phyloP scores from a whole-genome alignment of 2,113 vertebrate genomes.

The Trachemys scripta region DNA sequence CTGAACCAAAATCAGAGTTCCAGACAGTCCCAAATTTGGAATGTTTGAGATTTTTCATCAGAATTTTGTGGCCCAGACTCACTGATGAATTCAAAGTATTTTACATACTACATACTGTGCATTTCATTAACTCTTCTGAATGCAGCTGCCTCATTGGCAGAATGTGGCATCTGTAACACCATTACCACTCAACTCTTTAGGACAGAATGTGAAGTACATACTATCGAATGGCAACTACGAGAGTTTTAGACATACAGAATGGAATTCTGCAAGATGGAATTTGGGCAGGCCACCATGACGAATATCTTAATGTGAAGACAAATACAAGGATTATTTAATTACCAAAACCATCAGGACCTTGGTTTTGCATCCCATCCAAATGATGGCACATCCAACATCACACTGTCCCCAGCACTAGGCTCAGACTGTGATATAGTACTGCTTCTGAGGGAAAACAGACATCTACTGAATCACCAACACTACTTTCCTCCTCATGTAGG shows the following conservation, averaged over 20 bases:
- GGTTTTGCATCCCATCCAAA: background rate
- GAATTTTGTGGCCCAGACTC: background rate
- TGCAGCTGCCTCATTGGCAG: background rate
- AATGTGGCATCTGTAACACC: background rate
- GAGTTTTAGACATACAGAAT: background rate
- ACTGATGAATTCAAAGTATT: background rate
- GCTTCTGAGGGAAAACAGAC: background rate
- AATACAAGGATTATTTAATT: background rate
- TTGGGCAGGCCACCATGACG: background rate
- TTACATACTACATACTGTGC: background rate
- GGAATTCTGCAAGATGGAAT: background rate
- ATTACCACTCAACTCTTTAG: background rate
- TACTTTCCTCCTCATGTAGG: background rate
- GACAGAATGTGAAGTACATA: background rate
- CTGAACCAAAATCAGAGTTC: accelerated
- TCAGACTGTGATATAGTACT: background rate
- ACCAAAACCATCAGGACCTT: background rate
- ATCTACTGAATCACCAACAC: background rate
- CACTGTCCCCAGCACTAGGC: background rate
- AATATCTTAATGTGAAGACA: background rate
- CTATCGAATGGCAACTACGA: accelerated
- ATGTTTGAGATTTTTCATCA: background rate
- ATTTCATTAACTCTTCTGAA: too few relatives aligned
- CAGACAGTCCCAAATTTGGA: background rate
- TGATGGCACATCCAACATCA: background rate